These are phyloP conservation scores for Cydia fagiglandana DNA, from an alignment of 1,140 invertebrate genomes.

Conservation along the genomic window DNA sequence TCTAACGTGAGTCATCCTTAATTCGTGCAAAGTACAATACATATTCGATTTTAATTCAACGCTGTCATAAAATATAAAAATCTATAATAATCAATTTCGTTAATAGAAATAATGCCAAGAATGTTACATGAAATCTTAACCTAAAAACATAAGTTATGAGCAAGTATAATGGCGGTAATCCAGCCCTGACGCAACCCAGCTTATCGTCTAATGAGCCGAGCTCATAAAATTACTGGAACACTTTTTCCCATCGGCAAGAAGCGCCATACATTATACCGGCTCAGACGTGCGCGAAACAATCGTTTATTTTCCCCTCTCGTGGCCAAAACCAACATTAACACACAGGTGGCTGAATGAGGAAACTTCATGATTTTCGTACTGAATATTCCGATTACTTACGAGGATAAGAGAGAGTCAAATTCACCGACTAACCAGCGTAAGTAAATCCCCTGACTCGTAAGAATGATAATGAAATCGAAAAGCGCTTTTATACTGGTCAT, in stretches of 20 bases:
- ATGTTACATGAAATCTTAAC: background rate
- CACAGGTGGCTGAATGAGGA: background rate
- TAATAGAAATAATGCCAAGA: no score
- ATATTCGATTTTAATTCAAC: no score
- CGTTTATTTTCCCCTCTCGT: background rate
- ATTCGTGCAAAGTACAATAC: no score
- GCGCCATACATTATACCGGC: conserved; percentile 4
- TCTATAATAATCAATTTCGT: no score
- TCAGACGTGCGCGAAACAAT: conserved; percentile 22
- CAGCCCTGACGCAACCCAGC: background rate
- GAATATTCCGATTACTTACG: background rate
- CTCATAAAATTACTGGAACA: conserved; percentile 28
- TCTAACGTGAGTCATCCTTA: no score
- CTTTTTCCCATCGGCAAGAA: conserved; percentile 22
- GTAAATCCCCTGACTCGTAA: background rate
- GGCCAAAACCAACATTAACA: background rate
- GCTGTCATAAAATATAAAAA: no score
- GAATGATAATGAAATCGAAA: background rate
- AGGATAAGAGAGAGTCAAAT: background rate
- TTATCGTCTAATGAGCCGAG: conserved; percentile 22
- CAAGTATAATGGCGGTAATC: background rate
- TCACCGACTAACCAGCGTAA: background rate
- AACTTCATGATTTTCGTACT: background rate
- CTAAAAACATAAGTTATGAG: background rate
- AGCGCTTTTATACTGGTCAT: background rate